Evolutionary conservation across 2,113 vertebrate genomes (phyloP), one percentile per base, ranked within the genome.

Genomic region (Passer montanus): DNA sequence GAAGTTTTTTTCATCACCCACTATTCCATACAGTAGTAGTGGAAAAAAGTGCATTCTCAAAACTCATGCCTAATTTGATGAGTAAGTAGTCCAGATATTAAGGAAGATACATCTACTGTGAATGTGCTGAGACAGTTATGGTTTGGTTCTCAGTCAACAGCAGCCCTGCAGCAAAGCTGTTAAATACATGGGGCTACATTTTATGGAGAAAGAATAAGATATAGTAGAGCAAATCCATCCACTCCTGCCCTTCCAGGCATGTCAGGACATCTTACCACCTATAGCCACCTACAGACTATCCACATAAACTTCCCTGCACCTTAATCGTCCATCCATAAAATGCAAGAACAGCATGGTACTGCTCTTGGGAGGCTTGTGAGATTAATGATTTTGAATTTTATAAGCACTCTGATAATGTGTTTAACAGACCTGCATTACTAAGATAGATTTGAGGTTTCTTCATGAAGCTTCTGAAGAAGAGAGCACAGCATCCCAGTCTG

Each of bases 1-100:
- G 90, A 91, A 92, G 44, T 4, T 24, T 93, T 97, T 97, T 95
- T 94, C 73, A 80, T 91, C 74, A 89, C 95, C 93, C 47, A 7
- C 11, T 77, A 47, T 80, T 97, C 79, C 13, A 3, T 90, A 47
- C 41, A 85, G 60, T 28, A 95, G 33, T 39, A 92, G 62, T 33
- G n/a, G n/a, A 70, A 84, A 56, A 91, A 90, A 87, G 30, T 50
- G 63, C 18, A 24, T 78, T 89, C 62, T 73, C 46, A 52, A 90
- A 89, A 89, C 33, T 79, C 4, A 3, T 72, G 24, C 7, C 13
- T 83, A 85, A 93, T 63, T 63, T 89, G 89, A 85, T 79, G 90
- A 81, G 13, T 78, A 80, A 92, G 53, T 66, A 68, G 35, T 78
- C 83, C 56, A 92, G 89, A 86, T 70, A 77, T 66, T 81, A 79